These are phyloP conservation scores for Cyrtonyx montezumae DNA, from an alignment of 2,113 vertebrate genomes.

Conservation along the genomic window DNA sequence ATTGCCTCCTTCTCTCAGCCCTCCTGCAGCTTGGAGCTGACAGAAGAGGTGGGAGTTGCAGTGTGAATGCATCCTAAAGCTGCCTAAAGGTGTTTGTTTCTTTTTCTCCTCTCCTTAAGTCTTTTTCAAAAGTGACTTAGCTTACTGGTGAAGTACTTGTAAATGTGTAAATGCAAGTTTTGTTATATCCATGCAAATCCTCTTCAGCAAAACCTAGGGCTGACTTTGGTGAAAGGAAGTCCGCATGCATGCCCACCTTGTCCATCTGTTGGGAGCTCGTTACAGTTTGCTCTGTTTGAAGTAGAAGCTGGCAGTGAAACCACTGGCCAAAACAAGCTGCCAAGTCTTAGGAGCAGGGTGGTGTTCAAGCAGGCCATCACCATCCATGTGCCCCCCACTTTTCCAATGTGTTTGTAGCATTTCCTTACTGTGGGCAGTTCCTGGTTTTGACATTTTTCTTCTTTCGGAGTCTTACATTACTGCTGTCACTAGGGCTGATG, in stretches of 20 bases:
- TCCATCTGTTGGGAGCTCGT: not conserved
- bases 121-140: not conserved
- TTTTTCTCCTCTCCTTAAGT: not conserved
- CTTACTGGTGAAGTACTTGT: not conserved
- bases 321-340: too few species aligned
- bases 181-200: not conserved
- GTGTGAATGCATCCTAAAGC: not conserved
- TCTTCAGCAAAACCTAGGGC: not conserved
- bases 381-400: too few species aligned
- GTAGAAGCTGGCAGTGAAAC: too few species aligned
- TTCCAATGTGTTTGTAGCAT: not conserved
- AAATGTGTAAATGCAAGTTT: not conserved
- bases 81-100: not conserved
- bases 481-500: not conserved
- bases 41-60: not conserved
- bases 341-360: too few species aligned
- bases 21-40: not conserved
- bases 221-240: not conserved
- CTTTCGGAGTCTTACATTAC: not conserved
- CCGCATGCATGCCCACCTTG: not conserved
- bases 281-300: not conserved
- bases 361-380: too few species aligned
- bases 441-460: not conserved
- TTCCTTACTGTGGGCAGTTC: not conserved
- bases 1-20: too few species aligned